phyloP scores from a whole-genome alignment of 1,140 invertebrate genomes.

The Cyphomyrmex costatus region DNA sequence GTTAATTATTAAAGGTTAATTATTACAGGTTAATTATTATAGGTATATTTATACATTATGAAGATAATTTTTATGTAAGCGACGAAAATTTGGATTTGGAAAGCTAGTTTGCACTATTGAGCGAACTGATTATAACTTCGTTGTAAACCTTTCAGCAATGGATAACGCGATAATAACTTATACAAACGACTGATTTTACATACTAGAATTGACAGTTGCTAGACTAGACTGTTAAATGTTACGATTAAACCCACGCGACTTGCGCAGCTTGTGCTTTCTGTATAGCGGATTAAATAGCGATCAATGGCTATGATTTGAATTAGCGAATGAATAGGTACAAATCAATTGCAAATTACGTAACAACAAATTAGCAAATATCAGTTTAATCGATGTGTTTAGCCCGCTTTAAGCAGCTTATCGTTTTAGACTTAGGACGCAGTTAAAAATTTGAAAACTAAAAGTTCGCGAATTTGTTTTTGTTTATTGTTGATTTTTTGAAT shows the following conservation, averaged over 20 bases:
- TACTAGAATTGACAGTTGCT: constrained; percentile 2
- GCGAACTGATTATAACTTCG: background rate
- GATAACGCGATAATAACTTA: constrained; percentile 8
- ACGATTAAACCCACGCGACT: constrained; percentile 26
- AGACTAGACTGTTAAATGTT: constrained; percentile 29
- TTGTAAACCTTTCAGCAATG: background rate
- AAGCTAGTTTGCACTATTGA: background rate
- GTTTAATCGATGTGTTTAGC: background rate
- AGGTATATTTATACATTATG: too few relatives aligned
- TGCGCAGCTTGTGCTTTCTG: constrained; percentile 9
- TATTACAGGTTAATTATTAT: too few relatives aligned
- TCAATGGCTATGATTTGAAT: constrained; percentile 17
- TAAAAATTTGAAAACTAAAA: background rate
- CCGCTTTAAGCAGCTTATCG: background rate
- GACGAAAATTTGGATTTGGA: constrained; percentile 26
- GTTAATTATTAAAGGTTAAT: too few relatives aligned
- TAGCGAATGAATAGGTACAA: constrained; percentile 46
- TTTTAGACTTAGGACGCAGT: background rate
- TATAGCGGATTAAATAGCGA: constrained; percentile 17
- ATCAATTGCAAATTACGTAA: constrained; percentile 32
- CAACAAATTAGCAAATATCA: constrained; percentile 15
- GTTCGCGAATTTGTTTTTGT: background rate
- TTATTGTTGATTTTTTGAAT: constrained; percentile 12
- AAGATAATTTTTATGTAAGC: background rate
- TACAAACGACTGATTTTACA: constrained; percentile 14